Evolutionary conservation across 2,797 vertebrate genomes (phyloP).

Genomic region (Cichlasoma orientale): DNA sequence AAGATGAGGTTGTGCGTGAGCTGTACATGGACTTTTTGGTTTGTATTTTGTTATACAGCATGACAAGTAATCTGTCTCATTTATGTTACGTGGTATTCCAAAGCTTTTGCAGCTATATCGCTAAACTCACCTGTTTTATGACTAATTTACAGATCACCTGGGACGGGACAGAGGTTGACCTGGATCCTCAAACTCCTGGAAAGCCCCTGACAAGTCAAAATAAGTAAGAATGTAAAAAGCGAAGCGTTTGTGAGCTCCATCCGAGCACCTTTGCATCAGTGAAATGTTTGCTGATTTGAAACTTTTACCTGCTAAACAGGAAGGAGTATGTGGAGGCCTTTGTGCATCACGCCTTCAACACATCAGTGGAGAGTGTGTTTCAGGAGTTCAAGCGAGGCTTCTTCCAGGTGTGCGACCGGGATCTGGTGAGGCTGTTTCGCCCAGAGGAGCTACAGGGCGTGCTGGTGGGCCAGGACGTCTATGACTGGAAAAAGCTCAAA

Average conservation of each 20-base stretch:
- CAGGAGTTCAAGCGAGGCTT: slow-evolving; percentile 89
- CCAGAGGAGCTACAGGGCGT: slow-evolving; percentile 89
- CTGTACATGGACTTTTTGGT: slow-evolving; percentile 85
- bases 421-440: slow-evolving; percentile 86
- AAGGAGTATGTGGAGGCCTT: slow-evolving; percentile 89
- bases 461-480: slow-evolving; percentile 88
- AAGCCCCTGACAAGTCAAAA: slow-evolving; percentile 70
- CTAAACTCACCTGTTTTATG: neutral
- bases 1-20: slow-evolving; percentile 81
- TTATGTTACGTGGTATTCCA: neutral
- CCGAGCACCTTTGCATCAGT: rapidly evolving
- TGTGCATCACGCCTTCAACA: slow-evolving; percentile 87
- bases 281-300: neutral
- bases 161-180: slow-evolving; percentile 54
- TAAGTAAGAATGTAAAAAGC: slow-evolving; percentile 55
- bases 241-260: rapidly evolving
- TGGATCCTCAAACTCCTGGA: slow-evolving; percentile 68
- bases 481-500: slow-evolving; percentile 89
- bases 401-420: slow-evolving; percentile 88
- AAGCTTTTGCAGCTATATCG: neutral
- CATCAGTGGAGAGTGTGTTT: slow-evolving; percentile 86
- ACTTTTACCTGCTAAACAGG: slow-evolving; percentile 59
- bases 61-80: neutral
- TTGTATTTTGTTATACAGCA: slow-evolving; percentile 36
- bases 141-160: slow-evolving; percentile 61